These are phyloP conservation scores for Odocoileus hemionus DNA, from an alignment of 2,113 vertebrate genomes.

Conservation along the genomic window DNA sequence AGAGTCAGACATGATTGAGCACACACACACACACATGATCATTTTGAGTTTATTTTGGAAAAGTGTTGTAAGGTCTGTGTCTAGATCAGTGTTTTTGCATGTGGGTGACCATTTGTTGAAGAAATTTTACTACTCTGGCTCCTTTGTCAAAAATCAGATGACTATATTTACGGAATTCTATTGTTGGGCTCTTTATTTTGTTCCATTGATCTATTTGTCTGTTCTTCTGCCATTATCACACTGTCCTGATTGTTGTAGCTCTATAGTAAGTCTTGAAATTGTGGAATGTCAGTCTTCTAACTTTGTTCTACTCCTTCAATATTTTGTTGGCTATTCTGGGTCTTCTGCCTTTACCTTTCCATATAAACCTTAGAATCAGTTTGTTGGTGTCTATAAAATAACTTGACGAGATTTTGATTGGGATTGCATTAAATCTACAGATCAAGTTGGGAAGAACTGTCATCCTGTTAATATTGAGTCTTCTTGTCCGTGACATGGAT, in stretches of 20 bases:
- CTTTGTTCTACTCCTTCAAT: background rate
- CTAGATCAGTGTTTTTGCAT: background rate
- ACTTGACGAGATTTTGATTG: background rate
- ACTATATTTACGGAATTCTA: background rate
- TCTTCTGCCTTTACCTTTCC: background rate
- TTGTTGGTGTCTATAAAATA: background rate
- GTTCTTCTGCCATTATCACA: background rate
- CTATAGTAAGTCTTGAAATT: background rate
- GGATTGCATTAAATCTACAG: background rate
- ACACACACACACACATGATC: background rate
- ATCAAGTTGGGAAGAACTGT: background rate
- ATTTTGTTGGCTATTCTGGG: background rate
- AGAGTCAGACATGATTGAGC: background rate
- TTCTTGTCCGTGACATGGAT: background rate
- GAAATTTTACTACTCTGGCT: background rate
- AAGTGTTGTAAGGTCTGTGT: background rate
- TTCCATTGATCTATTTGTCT: background rate
- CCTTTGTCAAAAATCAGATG: background rate
- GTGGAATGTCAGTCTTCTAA: background rate
- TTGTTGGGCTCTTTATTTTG: background rate
- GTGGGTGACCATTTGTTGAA: background rate
- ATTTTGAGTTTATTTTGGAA: background rate
- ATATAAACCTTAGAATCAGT: background rate
- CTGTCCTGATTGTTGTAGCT: background rate
- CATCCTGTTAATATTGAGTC: background rate